Base-by-base conservation (phyloP, 2,888 invertebrate genomes). In the Cheiracanthium punctorium region DNA sequence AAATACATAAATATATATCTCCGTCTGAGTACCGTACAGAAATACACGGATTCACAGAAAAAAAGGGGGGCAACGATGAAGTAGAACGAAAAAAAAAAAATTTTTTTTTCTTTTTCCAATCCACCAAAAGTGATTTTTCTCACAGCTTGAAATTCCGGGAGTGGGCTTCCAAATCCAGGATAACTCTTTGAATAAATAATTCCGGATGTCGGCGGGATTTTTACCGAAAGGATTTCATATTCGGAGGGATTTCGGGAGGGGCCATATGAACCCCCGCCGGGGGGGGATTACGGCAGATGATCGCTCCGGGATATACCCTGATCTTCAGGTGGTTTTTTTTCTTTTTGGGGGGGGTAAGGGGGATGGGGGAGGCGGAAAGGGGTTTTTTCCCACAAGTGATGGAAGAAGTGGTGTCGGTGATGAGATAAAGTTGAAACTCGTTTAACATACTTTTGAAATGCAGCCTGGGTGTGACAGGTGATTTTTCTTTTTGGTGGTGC, bases 141-240 rank as follows among this genome's bases (percentile, higher is more conserved):
- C 84, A 29, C 84, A 85, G 84, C 84, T 85, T 85, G 84, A 79
- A 85, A 85, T 85, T 85, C 84, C 84, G 84, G 79, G 69, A 79
- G 69, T 52, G 73, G 52, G 58, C 58, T 33, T 71, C 52, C 79
- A 79, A 84, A 85, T 85, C 84, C 84, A n/a, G 74, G 84, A 85
- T 85, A 85, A 85, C 73, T 85, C 84, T 79, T 73, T 85, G 84
- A 85, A 85, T 85, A 85, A 85, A 85, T 85, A 85, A 85, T 85
- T 85, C 84, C 84, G 84, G 84, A 85, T 85, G 84, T 73, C 67
- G 65, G 58, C 32, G 41, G 84, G 84, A 85, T 85, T 79, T 74
- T 43, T 24, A n/a, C n/a, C n/a, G n/a, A 70, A 77, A 73, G 79
- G 84, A 79, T 85, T 85, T 85, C 74, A 70, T 84, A 73, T 84